Conservation (phyloP, 2,113 vertebrate genomes). For the Pipra filicauda region DNA sequence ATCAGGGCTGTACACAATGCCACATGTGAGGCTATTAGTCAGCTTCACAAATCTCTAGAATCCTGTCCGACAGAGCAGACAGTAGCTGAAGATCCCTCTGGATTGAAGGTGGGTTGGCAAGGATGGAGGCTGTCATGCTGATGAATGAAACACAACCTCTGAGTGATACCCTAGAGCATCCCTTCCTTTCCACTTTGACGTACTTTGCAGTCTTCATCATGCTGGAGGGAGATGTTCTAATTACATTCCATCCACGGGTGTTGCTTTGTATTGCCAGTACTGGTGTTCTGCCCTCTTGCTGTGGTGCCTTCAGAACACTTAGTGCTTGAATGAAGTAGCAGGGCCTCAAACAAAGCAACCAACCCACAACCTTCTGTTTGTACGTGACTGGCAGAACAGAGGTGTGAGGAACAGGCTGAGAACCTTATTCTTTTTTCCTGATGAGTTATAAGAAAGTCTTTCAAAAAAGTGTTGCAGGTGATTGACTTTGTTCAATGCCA, state of each 20-base stretch:
- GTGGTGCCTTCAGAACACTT: not conserved
- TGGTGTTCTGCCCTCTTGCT: not conserved
- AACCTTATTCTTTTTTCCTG: not conserved
- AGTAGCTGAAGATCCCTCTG: constrained; percentile 80
- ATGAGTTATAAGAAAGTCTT: not conserved
- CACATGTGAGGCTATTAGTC: constrained; percentile 84
- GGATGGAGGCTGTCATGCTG: not conserved
- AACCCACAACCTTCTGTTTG: not conserved
- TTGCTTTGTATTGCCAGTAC: not conserved
- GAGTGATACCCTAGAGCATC: not conserved
- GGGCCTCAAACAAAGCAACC: not conserved
- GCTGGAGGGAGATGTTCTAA: not conserved
- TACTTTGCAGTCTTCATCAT: not conserved
- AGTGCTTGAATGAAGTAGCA: not conserved
- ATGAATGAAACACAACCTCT: not conserved
- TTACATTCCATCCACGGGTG: not conserved
- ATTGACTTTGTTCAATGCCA: not conserved
- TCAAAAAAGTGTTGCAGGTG: not conserved
- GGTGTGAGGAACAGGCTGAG: not conserved
- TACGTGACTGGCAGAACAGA: not conserved
- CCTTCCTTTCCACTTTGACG: not conserved
- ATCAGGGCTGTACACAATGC: constrained; percentile 76
- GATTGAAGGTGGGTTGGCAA: constrained; percentile 78
- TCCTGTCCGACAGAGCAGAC: constrained; percentile 79
- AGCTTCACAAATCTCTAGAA: constrained; percentile 87